Evolutionary conservation across 2,888 invertebrate genomes (phyloP).

Genomic region (Agrochola circellaris): DNA sequence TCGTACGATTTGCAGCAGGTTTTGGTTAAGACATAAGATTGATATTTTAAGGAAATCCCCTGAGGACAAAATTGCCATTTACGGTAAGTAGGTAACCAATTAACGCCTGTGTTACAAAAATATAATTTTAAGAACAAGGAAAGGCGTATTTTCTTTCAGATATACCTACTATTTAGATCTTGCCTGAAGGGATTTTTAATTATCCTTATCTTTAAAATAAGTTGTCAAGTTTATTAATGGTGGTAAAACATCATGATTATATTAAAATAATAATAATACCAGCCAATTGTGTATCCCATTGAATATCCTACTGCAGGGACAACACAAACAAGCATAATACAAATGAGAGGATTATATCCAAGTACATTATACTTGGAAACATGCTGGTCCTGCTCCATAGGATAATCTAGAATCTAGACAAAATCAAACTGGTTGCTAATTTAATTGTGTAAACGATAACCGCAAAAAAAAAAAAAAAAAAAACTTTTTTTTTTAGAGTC

Average conservation of each 20-base stretch:
- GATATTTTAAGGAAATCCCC: neutral
- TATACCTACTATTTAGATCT: neutral
- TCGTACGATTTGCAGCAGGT: neutral
- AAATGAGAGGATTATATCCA: no score
- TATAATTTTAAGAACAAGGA: neutral
- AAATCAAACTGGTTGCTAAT: no score
- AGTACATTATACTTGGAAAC: no score
- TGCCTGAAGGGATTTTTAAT: neutral
- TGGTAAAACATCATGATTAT: neutral
- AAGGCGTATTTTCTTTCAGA: neutral
- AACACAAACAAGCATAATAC: no score
- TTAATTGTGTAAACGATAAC: no score
- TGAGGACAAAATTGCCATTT: slow-evolving; percentile 9
- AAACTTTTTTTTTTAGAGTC: no score
- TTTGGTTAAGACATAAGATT: neutral
- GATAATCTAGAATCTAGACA: no score
- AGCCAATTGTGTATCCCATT: neutral
- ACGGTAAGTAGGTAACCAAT: neutral
- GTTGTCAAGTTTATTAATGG: neutral
- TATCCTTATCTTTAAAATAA: neutral
- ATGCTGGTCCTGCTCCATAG: no score
- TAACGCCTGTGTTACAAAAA: neutral
- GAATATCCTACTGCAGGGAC: neutral
- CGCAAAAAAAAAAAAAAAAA: no score
- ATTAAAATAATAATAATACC: neutral